Evolutionary conservation across 1,140 invertebrate species (phyloP).

Genomic region (Formica selysi): DNA sequence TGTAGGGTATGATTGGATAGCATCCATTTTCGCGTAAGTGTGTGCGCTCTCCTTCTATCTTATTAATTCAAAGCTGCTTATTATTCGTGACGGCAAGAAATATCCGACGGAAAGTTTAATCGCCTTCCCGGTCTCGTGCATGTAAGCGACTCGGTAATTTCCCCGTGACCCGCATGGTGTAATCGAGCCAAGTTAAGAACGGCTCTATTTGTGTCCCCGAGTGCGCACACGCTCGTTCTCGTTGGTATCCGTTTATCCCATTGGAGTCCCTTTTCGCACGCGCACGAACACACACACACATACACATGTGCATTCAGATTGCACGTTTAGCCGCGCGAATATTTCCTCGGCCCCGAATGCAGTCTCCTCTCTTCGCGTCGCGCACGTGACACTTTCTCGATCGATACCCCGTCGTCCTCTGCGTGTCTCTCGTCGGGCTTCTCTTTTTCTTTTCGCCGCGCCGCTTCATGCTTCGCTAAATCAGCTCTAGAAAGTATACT

Average conservation of each 20-base stretch:
- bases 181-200: constrained; percentile 52
- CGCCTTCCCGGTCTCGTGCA: constrained; percentile 34
- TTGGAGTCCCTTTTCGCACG: constrained; percentile 22
- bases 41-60: background rate
- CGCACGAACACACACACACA: background rate
- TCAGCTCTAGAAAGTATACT: constrained; percentile 54
- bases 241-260: constrained; percentile 36
- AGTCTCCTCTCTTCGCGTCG: background rate
- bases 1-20: no score
- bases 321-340: background rate
- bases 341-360: constrained; percentile 2
- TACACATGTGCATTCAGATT: background rate
- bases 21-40: background rate
- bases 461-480: constrained; percentile 55
- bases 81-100: constrained; percentile 52
- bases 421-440: constrained; percentile 34
- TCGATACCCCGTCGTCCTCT: constrained; percentile 19
- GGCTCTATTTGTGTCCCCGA: constrained; percentile 50
- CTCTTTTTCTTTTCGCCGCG: constrained; percentile 9
- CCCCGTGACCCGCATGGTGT: constrained; percentile 21
- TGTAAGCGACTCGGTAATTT: constrained; percentile 53
- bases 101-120: constrained; percentile 54
- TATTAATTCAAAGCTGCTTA: constrained; percentile 57
- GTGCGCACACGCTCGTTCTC: background rate
- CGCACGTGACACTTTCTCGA: constrained; percentile 46